Evolutionary conservation across 2,113 vertebrate genomes (phyloP).

Genomic region (Anolis carolinensis): DNA sequence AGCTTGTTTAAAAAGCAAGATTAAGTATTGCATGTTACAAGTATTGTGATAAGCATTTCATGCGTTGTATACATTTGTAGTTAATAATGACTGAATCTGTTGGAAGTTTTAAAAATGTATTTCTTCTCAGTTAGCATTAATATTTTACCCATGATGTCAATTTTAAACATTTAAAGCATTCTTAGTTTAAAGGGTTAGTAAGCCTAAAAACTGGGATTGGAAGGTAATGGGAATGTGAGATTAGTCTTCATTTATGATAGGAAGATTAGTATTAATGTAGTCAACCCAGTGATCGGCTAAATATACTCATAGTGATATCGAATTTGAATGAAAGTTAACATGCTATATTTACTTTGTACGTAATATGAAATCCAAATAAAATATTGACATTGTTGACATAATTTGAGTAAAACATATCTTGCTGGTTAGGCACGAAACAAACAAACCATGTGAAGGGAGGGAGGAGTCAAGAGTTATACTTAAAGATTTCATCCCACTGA

Average conservation of each 20-base stretch:
- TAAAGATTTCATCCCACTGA: no score
- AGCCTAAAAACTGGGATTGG: not conserved
- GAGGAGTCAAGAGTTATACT: no score
- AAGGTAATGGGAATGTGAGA: not conserved
- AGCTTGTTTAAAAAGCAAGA: no score
- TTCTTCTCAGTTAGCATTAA: not conserved
- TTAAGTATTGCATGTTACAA: not conserved
- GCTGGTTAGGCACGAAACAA: no score
- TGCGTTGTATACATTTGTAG: not conserved
- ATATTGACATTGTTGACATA: not conserved
- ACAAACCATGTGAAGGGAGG: not conserved
- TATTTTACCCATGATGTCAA: not conserved
- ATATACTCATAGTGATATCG: not conserved
- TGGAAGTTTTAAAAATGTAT: not conserved
- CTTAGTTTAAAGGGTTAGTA: not conserved
- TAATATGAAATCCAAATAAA: constrained; percentile 57
- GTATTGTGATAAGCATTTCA: not conserved
- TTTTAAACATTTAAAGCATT: not conserved
- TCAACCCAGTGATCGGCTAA: not conserved
- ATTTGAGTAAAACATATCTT: not conserved
- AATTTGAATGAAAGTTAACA: not conserved
- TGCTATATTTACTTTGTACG: not conserved
- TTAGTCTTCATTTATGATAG: not conserved
- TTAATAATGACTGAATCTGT: not conserved
- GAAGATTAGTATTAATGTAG: not conserved